phyloP scores from a whole-genome alignment of 2,888 invertebrate species.

The Lepas anatifera region DNA sequence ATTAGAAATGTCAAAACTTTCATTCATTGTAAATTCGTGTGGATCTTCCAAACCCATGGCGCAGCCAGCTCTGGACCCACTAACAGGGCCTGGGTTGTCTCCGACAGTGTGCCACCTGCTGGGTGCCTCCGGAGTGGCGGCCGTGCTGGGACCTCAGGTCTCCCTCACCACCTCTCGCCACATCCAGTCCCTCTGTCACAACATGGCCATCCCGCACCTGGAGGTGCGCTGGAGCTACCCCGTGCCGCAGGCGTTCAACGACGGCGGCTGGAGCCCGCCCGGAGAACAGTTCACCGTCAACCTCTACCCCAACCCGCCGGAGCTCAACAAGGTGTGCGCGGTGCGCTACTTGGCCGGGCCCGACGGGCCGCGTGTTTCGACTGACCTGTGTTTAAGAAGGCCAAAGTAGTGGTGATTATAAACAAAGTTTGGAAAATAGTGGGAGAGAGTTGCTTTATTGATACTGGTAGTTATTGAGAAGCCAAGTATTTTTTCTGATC shows the following conservation, averaged over 20 bases:
- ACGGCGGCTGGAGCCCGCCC: neutral
- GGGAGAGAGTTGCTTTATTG: too few species aligned
- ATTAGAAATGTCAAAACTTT: neutral
- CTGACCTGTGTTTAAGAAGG: too few species aligned
- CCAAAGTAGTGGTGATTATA: too few species aligned
- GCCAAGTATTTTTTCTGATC: too few species aligned
- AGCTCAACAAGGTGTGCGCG: constrained; percentile 29
- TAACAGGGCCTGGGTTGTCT: too few species aligned
- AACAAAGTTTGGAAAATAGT: too few species aligned
- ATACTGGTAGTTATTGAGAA: too few species aligned
- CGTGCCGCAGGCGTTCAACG: neutral
- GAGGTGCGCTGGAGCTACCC: constrained; percentile 11
- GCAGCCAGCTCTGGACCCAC: too few species aligned
- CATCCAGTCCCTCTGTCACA: constrained; percentile 7
- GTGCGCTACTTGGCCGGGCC: too few species aligned
- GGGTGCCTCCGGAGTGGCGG: neutral
- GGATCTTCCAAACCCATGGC: too few species aligned
- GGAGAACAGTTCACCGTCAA: constrained; percentile 33
- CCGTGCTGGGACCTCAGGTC: constrained; percentile 5
- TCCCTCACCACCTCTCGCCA: constrained; percentile 1
- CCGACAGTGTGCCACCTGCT: neutral
- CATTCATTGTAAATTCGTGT: too few species aligned
- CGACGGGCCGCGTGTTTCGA: too few species aligned
- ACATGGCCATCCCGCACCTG: constrained; percentile 10
- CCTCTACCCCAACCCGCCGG: constrained; percentile 34